Percentiles rank a stretch among this genome's conserved stretches.
phyloP scores from a whole-genome alignment of 1,140 invertebrate species.

The Eumeta japonica region DNA sequence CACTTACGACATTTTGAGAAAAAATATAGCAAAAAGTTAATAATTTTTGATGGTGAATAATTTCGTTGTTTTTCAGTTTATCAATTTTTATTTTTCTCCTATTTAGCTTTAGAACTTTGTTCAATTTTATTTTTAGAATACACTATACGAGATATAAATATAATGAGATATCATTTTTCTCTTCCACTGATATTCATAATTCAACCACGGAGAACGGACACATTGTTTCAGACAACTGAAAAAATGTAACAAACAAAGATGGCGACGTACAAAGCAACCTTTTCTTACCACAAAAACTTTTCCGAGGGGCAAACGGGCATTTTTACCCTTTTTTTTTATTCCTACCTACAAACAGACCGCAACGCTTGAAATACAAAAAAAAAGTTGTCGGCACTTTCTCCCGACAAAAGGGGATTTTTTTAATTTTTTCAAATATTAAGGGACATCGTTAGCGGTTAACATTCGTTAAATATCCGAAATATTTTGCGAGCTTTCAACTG shows the following conservation, averaged over 20 bases:
- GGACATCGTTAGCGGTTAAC: conserved; percentile 45
- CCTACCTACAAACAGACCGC: conserved; percentile 23
- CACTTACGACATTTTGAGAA: no score
- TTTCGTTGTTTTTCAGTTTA: no score
- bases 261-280: conserved; percentile 35
- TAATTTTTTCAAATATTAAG: conserved; percentile 45
- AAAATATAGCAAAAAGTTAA: no score
- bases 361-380: conserved; percentile 25
- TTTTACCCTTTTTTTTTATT: conserved; percentile 30
- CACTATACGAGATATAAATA: no score
- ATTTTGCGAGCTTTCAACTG: conserved; percentile 20
- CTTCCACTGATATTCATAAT: no score
- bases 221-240: no score
- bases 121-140: no score
- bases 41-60: no score
- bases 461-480: conserved; percentile 48
- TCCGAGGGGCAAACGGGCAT: conserved; percentile 16
- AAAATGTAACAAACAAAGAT: conserved; percentile 20
- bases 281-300: conserved; percentile 51
- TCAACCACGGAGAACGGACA: no score
- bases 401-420: conserved; percentile 46
- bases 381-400: conserved; percentile 23
- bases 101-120: no score
- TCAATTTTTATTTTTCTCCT: no score
- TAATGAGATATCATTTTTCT: no score